Evolutionary conservation across 2,113 vertebrate genomes (phyloP).

Genomic region (Archocentrus centrarchus): DNA sequence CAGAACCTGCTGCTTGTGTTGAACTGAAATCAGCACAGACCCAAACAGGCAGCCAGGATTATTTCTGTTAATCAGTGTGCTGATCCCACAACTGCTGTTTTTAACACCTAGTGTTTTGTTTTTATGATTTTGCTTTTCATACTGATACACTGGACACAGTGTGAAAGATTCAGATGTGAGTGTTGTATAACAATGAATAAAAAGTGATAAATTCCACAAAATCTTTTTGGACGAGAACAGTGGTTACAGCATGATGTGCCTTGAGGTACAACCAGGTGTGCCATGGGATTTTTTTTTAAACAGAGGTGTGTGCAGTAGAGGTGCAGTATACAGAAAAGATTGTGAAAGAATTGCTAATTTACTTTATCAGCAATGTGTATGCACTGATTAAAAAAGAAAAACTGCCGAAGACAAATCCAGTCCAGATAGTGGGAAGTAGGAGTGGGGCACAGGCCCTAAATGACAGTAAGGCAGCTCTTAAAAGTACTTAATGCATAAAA

Average conservation of each 20-base stretch:
- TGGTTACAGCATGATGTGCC: neutral
- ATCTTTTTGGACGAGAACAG: neutral
- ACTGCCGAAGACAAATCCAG: neutral
- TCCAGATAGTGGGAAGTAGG: neutral
- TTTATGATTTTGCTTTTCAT: neutral
- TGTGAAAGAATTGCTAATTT: too few species aligned
- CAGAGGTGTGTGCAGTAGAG: too few species aligned
- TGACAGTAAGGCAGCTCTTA: neutral
- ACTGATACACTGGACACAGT: neutral
- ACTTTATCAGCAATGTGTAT: too few species aligned
- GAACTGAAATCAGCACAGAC: constrained; percentile 17
- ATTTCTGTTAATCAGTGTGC: neutral
- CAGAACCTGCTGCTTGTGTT: constrained; percentile 33
- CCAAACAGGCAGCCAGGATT: neutral
- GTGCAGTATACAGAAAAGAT: too few species aligned
- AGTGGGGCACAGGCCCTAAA: neutral
- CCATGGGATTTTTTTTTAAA: neutral
- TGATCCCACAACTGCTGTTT: constrained; percentile 6
- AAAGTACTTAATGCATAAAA: neutral
- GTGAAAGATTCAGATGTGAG: neutral
- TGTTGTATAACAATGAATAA: neutral
- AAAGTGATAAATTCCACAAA: neutral
- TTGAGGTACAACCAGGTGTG: neutral
- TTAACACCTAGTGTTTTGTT: neutral
- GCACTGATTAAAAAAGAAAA: neutral